A percentile compares a stretch with the other conserved stretches of the same genome.
phyloP scores from a whole-genome alignment of 2,888 invertebrate genomes.

The Nemotelus nigrinus region DNA sequence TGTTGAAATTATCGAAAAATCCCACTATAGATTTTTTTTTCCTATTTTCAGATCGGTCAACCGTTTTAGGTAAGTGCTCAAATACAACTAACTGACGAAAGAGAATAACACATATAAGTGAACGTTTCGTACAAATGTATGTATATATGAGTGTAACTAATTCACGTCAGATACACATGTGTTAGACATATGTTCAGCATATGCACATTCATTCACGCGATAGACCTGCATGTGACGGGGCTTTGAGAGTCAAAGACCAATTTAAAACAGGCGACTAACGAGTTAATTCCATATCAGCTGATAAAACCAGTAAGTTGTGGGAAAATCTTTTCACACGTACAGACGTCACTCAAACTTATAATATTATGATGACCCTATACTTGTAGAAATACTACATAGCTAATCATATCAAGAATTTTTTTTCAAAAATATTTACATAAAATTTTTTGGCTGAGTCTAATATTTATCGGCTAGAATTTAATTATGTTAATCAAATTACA shows the following conservation, averaged over 20 bases:
- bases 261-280: background rate
- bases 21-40: too few species aligned
- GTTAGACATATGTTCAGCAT: too few species aligned
- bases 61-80: background rate
- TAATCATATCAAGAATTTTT: too few species aligned
- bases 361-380: too few species aligned
- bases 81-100: background rate
- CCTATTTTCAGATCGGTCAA: background rate
- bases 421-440: too few species aligned
- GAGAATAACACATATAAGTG: background rate
- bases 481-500: too few species aligned
- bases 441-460: background rate
- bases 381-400: too few species aligned
- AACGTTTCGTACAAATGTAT: background rate
- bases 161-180: too few species aligned
- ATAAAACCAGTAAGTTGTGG: background rate
- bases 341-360: background rate
- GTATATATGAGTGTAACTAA: background rate
- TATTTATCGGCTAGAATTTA: background rate
- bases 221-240: too few species aligned
- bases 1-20: too few species aligned
- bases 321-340: background rate
- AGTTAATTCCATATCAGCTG: constrained; percentile 4
- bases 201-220: too few species aligned
- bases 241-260: background rate